phyloP scores from a whole-genome alignment of 2,113 vertebrate species.

The Peromyscus californicus region DNA sequence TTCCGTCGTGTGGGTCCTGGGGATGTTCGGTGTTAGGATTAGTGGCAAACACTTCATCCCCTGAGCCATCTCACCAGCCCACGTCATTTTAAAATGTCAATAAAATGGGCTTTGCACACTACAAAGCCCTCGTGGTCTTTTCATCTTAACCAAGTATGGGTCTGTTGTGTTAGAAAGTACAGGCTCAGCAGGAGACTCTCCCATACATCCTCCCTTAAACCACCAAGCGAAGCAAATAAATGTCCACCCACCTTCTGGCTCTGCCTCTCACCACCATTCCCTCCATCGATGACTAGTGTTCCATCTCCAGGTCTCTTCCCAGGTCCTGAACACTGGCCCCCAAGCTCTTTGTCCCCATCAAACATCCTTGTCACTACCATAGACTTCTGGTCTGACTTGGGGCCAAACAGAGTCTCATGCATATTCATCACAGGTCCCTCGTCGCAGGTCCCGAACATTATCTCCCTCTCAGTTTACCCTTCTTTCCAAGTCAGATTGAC shows the following conservation, averaged over 20 bases:
- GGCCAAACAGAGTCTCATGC: neutral
- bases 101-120: neutral
- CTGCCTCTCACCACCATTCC: neutral
- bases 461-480: neutral
- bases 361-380: neutral
- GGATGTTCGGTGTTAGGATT: neutral
- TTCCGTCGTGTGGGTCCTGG: neutral
- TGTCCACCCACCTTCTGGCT: neutral
- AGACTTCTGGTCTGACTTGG: neutral
- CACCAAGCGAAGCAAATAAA: constrained; percentile 23
- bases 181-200: neutral
- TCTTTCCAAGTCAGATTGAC: neutral
- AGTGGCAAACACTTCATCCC: neutral
- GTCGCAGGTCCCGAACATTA: neutral
- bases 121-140: neutral
- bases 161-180: neutral
- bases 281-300: neutral
- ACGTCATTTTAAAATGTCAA: neutral
- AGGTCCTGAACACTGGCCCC: neutral
- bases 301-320: neutral
- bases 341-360: neutral
- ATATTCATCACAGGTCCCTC: neutral
- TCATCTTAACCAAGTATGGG: neutral
- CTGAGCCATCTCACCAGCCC: neutral
- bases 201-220: neutral